Conservation (phyloP, 2,888 invertebrate genomes). For the Diloba caeruleocephala region DNA sequence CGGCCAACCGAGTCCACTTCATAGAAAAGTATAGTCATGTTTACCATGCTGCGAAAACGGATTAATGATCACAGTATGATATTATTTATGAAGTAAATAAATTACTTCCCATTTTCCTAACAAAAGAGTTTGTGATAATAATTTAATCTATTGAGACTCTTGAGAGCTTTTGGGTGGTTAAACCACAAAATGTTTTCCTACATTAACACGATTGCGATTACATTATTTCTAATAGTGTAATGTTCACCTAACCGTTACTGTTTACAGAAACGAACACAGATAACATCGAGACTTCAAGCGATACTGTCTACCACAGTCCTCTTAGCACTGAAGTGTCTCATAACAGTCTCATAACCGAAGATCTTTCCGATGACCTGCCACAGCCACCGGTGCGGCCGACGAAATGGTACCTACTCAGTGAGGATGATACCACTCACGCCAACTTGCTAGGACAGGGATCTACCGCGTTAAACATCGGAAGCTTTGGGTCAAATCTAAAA, state of each 20-base stretch:
- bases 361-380: slow-evolving; percentile 68
- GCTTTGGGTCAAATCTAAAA: slow-evolving; percentile 69
- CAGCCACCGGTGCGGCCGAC: slow-evolving; percentile 23
- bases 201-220: no score
- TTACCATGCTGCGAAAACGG: no score
- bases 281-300: slow-evolving; percentile 41
- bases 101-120: no score
- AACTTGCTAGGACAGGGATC: slow-evolving; percentile 43
- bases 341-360: slow-evolving; percentile 78
- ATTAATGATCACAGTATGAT: no score
- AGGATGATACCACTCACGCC: slow-evolving; percentile 73
- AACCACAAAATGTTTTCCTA: no score
- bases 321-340: slow-evolving; percentile 49
- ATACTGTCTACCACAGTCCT: slow-evolving; percentile 57
- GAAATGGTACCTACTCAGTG: slow-evolving; percentile 78
- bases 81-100: no score
- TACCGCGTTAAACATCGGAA: slow-evolving; percentile 33
- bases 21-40: no score
- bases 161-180: no score
- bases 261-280: slow-evolving; percentile 43
- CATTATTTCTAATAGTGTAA: not conserved
- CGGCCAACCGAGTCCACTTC: no score
- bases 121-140: no score
- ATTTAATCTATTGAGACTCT: no score
- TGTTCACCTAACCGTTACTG: not conserved